phyloP scores from a whole-genome alignment of 2,888 invertebrate species.

The Andrena fulva region DNA sequence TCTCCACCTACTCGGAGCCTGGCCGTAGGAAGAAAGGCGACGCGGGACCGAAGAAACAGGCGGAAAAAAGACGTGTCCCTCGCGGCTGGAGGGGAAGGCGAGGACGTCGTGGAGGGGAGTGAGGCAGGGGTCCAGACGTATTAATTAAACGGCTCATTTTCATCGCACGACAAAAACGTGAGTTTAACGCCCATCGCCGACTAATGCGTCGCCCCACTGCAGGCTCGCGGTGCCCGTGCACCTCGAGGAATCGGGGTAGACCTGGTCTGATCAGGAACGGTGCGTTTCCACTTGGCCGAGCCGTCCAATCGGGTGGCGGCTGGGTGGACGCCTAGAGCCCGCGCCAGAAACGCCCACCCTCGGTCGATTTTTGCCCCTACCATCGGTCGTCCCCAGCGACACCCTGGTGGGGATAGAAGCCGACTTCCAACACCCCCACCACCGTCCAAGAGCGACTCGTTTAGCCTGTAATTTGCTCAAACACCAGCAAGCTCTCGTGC shows the following conservation, averaged over 20 bases:
- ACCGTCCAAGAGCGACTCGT: slow-evolving; percentile 75
- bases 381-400: not conserved
- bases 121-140: slow-evolving; percentile 79
- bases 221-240: slow-evolving; percentile 36
- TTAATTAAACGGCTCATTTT: slow-evolving; percentile 85
- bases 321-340: slow-evolving; percentile 68
- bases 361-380: slow-evolving; percentile 66
- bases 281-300: slow-evolving; percentile 21
- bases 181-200: slow-evolving; percentile 82
- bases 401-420: slow-evolving; percentile 33
- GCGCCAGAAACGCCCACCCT: slow-evolving; percentile 59
- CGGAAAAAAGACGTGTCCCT: slow-evolving; percentile 1
- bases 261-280: slow-evolving; percentile 33
- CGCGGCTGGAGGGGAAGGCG: not conserved
- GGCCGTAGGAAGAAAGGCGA: slow-evolving; percentile 24
- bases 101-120: not conserved
- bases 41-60: slow-evolving; percentile 3
- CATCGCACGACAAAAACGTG: slow-evolving; percentile 82
- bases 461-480: slow-evolving; percentile 85
- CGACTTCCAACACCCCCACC: slow-evolving; percentile 71
- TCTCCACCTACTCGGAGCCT: slow-evolving; percentile 2
- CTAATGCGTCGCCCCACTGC: slow-evolving; percentile 74
- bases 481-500: slow-evolving; percentile 84
- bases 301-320: slow-evolving; percentile 69
- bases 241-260: slow-evolving; percentile 50